Evolutionary conservation across 1,140 invertebrate species (phyloP), one percentile per base, ranked within the genome.

Genomic region (Drosophila orena): DNA sequence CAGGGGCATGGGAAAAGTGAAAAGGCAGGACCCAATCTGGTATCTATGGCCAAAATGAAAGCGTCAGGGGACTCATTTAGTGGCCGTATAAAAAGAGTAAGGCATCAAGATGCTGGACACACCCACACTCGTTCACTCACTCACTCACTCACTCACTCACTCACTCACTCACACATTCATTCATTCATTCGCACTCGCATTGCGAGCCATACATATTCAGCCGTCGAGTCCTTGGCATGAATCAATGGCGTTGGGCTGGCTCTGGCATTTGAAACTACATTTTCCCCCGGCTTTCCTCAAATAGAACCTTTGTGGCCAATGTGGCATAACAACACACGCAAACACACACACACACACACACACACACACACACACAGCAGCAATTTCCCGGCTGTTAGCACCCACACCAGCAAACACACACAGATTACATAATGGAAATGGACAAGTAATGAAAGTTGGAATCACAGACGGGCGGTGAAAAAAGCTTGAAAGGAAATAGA

Each of bases 21-120:
- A 54, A 38, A 44, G 52, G 37, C 24, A 24, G 37, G 42, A 46
- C 38, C 69, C 70, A 66, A 65, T 42, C 35, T 49, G 42, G 52
- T 47, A 38, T 68, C 35, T 47, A 52, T 22, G 35, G 56, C 57
- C 56, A 68, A 70, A 84, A 79, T 79, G 80, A 84, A 66, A 84
- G 80, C 71, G 75, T 56, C 79, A 66, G 59, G 80, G 80, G 80
- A 84, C 79, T 83, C 79, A 83, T 84, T 84, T 74, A 78, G 59
- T 69, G 57, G 68, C 42, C 27, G 62, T 46, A 74, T 74, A 60
- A 78, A 70, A 74, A 53, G 66, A 42, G 59, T 53, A 71, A 34
- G 30, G 54, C 46, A 69, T 70, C 66, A 81, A 77, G 68, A 62
- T 49, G 57, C 53, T 58, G 43, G 65, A 60, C 55, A 54, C 43